Percentiles rank a stretch among this genome's conserved stretches.
These are phyloP conservation scores for Myotis daubentonii DNA, from an alignment of 2,797 vertebrate species.

Conservation along the genomic window DNA sequence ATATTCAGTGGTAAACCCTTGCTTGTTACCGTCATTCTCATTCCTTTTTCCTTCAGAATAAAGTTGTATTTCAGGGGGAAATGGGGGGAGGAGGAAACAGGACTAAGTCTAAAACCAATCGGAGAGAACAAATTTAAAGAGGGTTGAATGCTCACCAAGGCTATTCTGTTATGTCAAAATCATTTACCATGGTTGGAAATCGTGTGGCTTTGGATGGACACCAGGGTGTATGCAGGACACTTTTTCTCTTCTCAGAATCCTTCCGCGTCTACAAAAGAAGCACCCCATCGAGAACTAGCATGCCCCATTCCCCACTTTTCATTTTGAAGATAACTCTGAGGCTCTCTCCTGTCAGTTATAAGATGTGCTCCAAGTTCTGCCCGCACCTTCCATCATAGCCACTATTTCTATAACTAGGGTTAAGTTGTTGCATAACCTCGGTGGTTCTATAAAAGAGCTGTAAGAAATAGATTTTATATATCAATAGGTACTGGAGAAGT, in stretches of 20 bases:
- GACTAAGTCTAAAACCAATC: neutral
- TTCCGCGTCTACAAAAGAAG: neutral
- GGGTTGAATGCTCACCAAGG: neutral
- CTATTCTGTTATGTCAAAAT: neutral
- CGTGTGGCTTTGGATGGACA: neutral
- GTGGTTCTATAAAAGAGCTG: neutral
- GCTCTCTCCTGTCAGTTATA: neutral
- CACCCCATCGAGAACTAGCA: neutral
- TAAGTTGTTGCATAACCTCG: neutral
- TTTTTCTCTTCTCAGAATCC: neutral
- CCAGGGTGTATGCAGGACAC: neutral
- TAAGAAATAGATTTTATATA: neutral
- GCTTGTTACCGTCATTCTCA: neutral
- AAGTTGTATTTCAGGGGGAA: neutral
- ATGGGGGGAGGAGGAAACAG: neutral
- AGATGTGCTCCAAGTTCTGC: neutral
- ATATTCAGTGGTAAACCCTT: neutral
- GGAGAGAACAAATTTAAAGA: neutral
- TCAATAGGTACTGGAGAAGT: neutral
- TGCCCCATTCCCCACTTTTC: neutral
- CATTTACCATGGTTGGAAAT: neutral
- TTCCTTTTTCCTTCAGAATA: neutral
- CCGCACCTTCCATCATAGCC: neutral
- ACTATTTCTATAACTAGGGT: neutral
- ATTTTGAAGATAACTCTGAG: neutral